Evolutionary conservation across 2,113 vertebrate species (phyloP).

Genomic region (Turdus rufiventris): DNA sequence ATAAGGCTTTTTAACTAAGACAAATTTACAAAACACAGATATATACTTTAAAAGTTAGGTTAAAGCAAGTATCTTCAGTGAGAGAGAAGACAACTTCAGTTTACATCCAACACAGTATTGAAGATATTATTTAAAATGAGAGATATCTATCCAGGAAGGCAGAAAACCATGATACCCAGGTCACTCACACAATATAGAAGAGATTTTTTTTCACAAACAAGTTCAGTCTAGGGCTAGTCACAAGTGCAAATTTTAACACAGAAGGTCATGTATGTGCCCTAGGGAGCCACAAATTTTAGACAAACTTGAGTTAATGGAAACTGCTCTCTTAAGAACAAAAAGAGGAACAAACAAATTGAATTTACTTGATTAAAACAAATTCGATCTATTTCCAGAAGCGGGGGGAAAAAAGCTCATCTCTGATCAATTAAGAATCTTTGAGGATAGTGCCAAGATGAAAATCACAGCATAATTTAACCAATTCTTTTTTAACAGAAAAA

Average conservation of each 20-base stretch:
- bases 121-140: background rate
- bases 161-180: background rate
- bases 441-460: slow-evolving; percentile 21
- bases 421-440: background rate
- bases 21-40: background rate
- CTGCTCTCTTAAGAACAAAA: slow-evolving; percentile 21
- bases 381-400: background rate
- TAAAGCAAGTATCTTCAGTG: background rate
- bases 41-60: background rate
- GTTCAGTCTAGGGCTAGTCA: background rate
- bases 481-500: slow-evolving; percentile 10
- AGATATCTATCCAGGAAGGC: background rate
- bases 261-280: background rate
- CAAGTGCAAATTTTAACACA: background rate
- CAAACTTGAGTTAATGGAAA: background rate
- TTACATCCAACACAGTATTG: background rate
- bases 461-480: background rate
- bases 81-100: background rate
- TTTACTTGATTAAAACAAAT: slow-evolving; percentile 62
- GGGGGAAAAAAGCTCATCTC: background rate
- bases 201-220: background rate
- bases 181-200: background rate
- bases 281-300: slow-evolving; percentile 1
- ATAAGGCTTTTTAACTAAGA: background rate
- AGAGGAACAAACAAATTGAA: background rate